Evolutionary conservation across 1,140 invertebrate genomes (phyloP).

Genomic region (Ditylenchus dipsaci): DNA sequence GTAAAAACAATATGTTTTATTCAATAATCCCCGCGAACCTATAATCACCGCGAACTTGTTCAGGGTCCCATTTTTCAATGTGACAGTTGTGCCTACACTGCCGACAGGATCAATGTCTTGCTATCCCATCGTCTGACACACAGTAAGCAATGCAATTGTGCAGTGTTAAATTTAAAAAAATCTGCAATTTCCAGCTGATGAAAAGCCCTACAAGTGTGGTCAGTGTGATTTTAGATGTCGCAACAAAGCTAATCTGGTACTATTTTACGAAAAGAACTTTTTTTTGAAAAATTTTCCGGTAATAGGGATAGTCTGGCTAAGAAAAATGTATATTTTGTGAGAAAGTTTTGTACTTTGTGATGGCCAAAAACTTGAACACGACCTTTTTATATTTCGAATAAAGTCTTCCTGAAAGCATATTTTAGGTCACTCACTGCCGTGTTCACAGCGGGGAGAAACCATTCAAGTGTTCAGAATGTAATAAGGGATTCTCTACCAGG

Average conservation of each 20-base stretch:
- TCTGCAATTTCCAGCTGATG: constrained; percentile 59
- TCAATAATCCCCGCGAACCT: no score
- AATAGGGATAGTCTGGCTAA: no score
- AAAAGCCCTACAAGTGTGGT: constrained; percentile 62
- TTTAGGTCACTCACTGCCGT: constrained; percentile 55
- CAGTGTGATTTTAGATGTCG: constrained; percentile 61
- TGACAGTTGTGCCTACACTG: constrained; percentile 65
- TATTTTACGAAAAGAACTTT: no score
- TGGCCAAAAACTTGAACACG: no score
- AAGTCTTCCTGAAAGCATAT: no score
- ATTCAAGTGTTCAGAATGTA: constrained; percentile 61
- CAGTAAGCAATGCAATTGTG: constrained; percentile 46
- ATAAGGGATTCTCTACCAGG: constrained; percentile 63
- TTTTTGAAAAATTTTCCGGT: no score
- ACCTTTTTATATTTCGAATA: no score
- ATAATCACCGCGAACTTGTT: constrained; percentile 48
- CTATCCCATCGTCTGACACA: constrained; percentile 64
- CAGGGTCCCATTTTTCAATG: constrained; percentile 67
- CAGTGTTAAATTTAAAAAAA: constrained; percentile 16
- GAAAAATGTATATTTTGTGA: no score
- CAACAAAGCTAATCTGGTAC: constrained; percentile 61
- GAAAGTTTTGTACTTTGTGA: no score
- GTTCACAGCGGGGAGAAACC: constrained; percentile 59
- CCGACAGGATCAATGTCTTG: constrained; percentile 63
- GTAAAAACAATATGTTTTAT: no score